A percentile compares a stretch with the other conserved stretches of the same genome.
phyloP scores from a whole-genome alignment of 1,140 invertebrate species.

The Drosophila lini region DNA sequence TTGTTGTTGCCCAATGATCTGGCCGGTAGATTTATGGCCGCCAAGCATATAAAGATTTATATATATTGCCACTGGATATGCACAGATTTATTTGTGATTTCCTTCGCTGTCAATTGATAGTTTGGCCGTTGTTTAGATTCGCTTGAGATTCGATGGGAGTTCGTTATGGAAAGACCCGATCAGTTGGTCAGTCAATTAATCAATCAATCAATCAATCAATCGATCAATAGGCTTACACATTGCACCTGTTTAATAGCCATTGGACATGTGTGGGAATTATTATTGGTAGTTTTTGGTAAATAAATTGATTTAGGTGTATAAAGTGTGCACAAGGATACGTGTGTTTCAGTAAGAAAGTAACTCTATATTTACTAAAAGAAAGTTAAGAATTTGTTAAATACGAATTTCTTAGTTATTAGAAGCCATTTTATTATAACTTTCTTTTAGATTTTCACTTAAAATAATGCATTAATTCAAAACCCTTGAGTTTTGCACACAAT shows the following conservation, averaged over 20 bases:
- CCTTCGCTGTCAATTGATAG: constrained; percentile 53
- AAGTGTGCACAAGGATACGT: background rate
- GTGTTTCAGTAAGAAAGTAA: background rate
- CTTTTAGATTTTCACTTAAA: background rate
- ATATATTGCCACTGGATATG: constrained; percentile 24
- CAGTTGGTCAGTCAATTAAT: constrained; percentile 43
- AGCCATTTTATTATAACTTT: background rate
- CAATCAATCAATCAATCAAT: constrained; percentile 34
- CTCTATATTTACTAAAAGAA: background rate
- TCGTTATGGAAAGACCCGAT: constrained; percentile 51
- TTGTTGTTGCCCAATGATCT: constrained; percentile 35
- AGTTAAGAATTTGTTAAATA: background rate
- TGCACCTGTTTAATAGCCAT: constrained; percentile 16
- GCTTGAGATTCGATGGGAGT: constrained; percentile 38
- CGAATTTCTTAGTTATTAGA: background rate
- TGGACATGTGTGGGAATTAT: background rate
- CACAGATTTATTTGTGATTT: constrained; percentile 52
- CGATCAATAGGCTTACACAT: background rate
- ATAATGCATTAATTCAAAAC: background rate
- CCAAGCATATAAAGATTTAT: constrained; percentile 21
- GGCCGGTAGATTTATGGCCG: constrained; percentile 56
- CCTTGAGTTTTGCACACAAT: no score
- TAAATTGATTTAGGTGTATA: background rate
- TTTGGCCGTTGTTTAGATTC: constrained; percentile 31
- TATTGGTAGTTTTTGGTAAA: background rate